Conservation (phyloP, 2,888 invertebrate species). For the Drosophila phalerata region DNA sequence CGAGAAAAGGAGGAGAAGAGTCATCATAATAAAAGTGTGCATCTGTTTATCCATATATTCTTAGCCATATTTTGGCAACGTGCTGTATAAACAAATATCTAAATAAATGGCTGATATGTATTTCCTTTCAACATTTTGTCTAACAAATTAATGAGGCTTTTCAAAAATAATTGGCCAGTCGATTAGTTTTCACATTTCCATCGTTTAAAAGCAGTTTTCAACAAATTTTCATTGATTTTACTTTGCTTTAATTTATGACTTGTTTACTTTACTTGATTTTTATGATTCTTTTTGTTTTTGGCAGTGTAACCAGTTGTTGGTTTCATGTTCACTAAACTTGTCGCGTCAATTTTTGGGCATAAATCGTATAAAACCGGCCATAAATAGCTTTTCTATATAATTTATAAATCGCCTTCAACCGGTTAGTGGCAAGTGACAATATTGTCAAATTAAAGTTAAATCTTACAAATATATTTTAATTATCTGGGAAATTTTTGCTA, state of each 20-base stretch:
- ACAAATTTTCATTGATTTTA: slow-evolving; percentile 20
- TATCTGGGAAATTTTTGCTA: background rate
- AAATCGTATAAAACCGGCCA: slow-evolving; percentile 35
- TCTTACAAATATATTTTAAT: slow-evolving; percentile 18
- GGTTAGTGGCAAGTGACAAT: slow-evolving; percentile 18
- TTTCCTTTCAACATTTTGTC: slow-evolving; percentile 47
- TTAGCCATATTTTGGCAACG: slow-evolving; percentile 62
- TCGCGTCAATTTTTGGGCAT: slow-evolving; percentile 39
- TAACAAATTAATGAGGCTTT: slow-evolving; percentile 64
- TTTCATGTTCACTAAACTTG: slow-evolving; percentile 26
- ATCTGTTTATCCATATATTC: slow-evolving; percentile 66
- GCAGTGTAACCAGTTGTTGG: slow-evolving; percentile 14
- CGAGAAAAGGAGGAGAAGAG: slow-evolving; percentile 14
- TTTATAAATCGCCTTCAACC: slow-evolving; percentile 60
- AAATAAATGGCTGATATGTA: slow-evolving; percentile 30
- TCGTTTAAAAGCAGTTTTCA: slow-evolving; percentile 6
- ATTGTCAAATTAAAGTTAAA: slow-evolving; percentile 18
- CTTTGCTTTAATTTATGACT: slow-evolving; percentile 32
- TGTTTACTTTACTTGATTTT: slow-evolving; percentile 13
- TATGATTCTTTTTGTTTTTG: slow-evolving; percentile 7
- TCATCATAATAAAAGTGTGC: slow-evolving; percentile 59
- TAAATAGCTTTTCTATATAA: slow-evolving; percentile 53
- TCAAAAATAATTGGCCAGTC: slow-evolving; percentile 60
- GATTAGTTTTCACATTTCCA: slow-evolving; percentile 37
- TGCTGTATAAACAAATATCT: slow-evolving; percentile 60